These are phyloP conservation scores for Polypedilum pembai DNA, from an alignment of 1,140 invertebrate species.

Conservation along the genomic window DNA sequence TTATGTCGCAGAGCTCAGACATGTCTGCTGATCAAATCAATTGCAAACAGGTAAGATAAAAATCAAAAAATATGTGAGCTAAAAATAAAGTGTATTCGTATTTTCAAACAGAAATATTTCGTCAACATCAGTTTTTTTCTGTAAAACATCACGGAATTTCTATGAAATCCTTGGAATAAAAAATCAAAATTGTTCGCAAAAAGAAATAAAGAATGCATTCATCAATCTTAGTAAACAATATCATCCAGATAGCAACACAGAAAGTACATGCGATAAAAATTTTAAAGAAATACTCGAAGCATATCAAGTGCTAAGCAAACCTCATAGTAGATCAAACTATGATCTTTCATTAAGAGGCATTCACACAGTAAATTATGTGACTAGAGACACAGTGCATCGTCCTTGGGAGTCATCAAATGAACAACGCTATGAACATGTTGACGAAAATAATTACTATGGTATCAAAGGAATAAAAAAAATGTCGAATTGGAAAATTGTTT, in stretches of 20 bases:
- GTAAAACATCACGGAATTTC: conserved; percentile 36
- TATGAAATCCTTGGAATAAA: conserved; percentile 50
- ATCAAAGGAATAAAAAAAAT: conserved; percentile 49
- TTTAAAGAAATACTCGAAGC: conserved; percentile 59
- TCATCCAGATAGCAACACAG: conserved; percentile 55
- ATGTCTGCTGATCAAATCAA: neutral
- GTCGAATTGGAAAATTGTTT: conserved; percentile 49
- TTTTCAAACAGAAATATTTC: neutral
- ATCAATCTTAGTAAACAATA: conserved; percentile 52
- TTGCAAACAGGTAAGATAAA: neutral
- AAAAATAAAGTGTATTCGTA: neutral
- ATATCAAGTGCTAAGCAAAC: conserved; percentile 53
- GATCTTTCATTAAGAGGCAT: conserved; percentile 40
- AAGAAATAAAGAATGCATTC: conserved; percentile 51
- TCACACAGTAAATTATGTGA: conserved; percentile 27
- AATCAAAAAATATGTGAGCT: neutral
- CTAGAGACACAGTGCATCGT: conserved; percentile 36
- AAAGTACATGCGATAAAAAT: conserved; percentile 42
- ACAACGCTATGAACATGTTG: conserved; percentile 36
- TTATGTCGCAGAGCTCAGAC: no score
- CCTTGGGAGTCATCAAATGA: conserved; percentile 40
- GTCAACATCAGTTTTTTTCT: neutral
- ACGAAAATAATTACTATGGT: conserved; percentile 50
- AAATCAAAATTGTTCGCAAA: conserved; percentile 45
- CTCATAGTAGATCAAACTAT: conserved; percentile 48